Percentiles rank a stretch among this genome's conserved stretches.
Evolutionary conservation across 2,888 invertebrate species (phyloP).

Genomic region (Cataglyphis livida): DNA sequence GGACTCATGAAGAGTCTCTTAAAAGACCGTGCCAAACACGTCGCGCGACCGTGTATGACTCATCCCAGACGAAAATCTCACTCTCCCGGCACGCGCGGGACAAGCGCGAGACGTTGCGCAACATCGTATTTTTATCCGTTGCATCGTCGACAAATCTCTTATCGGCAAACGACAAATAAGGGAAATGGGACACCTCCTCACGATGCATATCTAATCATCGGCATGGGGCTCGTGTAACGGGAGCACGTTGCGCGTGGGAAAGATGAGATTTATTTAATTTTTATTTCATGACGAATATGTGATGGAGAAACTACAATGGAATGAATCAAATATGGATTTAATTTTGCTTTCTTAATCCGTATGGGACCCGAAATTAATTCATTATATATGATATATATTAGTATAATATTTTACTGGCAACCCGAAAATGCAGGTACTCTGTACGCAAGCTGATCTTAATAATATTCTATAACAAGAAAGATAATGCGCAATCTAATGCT

Average conservation of each 20-base stretch:
- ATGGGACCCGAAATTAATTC: background rate
- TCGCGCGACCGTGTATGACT: constrained; percentile 52
- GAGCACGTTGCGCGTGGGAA: background rate
- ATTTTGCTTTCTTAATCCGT: background rate
- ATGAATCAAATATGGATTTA: background rate
- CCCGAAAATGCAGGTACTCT: constrained; percentile 44
- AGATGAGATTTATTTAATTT: background rate
- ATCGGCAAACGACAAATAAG: background rate
- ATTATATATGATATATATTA: background rate
- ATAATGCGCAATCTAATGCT: background rate
- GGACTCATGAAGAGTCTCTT: background rate
- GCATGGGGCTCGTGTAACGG: background rate
- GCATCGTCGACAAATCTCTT: background rate
- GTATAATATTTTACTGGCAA: constrained; percentile 32
- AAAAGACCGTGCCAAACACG: constrained; percentile 9
- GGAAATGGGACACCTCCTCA: background rate
- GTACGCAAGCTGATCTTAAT: constrained; percentile 16
- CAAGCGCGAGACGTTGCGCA: constrained; percentile 60
- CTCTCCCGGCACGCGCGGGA: constrained; percentile 66
- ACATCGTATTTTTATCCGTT: constrained; percentile 68
- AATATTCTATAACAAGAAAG: background rate
- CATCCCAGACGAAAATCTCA: constrained; percentile 59
- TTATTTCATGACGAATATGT: background rate
- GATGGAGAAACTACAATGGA: background rate
- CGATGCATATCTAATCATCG: background rate